phyloP scores from a whole-genome alignment of 2,888 invertebrate species.

The Trachelus tabidus region DNA sequence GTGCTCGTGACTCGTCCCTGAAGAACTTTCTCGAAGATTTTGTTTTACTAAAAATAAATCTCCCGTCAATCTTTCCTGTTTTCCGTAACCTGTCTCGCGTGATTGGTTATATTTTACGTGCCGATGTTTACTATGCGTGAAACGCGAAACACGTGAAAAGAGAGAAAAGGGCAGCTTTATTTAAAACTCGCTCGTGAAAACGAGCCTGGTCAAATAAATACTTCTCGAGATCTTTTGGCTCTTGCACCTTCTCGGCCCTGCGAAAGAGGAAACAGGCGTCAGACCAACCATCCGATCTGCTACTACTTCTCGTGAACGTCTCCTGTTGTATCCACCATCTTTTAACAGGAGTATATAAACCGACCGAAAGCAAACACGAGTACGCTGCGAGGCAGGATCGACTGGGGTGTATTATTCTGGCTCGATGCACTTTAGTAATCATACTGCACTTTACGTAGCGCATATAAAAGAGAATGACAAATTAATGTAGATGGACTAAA shows the following conservation, averaged over 20 bases:
- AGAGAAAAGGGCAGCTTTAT: background rate
- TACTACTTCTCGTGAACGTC: constrained; percentile 10
- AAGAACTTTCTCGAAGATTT: background rate
- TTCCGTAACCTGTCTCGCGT: background rate
- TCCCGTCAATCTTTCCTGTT: background rate
- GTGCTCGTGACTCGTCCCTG: background rate
- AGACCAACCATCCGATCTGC: constrained; percentile 14
- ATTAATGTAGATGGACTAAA: background rate
- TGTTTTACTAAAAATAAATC: background rate
- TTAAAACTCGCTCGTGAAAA: background rate
- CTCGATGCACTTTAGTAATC: background rate
- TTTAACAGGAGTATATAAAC: constrained; percentile 6
- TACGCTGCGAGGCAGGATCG: background rate
- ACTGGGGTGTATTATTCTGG: background rate
- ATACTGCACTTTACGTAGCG: background rate
- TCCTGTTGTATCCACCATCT: background rate
- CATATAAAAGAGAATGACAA: background rate
- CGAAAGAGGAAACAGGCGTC: constrained; percentile 22
- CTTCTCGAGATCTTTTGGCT: background rate
- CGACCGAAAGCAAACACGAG: constrained; percentile 5
- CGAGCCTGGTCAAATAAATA: background rate
- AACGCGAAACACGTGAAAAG: background rate
- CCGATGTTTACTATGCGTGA: background rate
- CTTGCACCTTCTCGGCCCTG: background rate
- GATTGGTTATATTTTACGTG: background rate